Percentiles rank a stretch among this genome's conserved stretches.
Conservation (phyloP, 2,113 vertebrate genomes). For the Phaetusa simplex region DNA sequence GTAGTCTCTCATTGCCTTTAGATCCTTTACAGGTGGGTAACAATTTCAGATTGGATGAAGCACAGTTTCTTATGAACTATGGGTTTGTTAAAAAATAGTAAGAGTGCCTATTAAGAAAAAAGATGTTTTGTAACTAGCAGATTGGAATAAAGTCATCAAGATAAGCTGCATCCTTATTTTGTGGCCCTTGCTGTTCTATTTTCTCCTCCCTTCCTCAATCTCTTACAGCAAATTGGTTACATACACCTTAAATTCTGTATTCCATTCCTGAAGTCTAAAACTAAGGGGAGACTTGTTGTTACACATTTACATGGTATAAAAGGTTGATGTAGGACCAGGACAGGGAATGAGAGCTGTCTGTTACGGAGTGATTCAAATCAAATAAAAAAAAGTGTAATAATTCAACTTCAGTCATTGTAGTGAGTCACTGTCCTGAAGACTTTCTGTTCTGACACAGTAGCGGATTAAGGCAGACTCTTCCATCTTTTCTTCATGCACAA, state of each 20-base stretch:
- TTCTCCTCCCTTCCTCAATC: background rate
- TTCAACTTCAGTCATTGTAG: constrained; percentile 18
- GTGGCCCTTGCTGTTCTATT: background rate
- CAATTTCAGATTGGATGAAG: background rate
- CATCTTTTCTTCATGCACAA: background rate
- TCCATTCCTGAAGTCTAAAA: background rate
- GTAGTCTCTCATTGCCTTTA: background rate
- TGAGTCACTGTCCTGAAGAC: constrained; percentile 68
- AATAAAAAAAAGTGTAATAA: background rate
- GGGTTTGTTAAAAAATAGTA: background rate
- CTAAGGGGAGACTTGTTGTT: background rate
- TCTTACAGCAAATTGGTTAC: background rate
- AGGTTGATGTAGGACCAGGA: background rate
- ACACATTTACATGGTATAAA: background rate
- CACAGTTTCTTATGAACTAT: background rate
- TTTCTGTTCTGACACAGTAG: constrained; percentile 48
- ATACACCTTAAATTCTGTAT: background rate
- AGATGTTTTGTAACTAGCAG: background rate
- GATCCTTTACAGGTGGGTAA: background rate
- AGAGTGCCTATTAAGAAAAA: background rate
- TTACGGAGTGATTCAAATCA: constrained; percentile 26
- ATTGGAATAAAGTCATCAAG: background rate
- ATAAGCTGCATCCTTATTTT: background rate
- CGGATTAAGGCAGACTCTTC: constrained; percentile 14
- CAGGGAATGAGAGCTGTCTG: constrained; percentile 5